phyloP scores from a whole-genome alignment of 2,113 vertebrate species.

The Macquaria ambigua region DNA sequence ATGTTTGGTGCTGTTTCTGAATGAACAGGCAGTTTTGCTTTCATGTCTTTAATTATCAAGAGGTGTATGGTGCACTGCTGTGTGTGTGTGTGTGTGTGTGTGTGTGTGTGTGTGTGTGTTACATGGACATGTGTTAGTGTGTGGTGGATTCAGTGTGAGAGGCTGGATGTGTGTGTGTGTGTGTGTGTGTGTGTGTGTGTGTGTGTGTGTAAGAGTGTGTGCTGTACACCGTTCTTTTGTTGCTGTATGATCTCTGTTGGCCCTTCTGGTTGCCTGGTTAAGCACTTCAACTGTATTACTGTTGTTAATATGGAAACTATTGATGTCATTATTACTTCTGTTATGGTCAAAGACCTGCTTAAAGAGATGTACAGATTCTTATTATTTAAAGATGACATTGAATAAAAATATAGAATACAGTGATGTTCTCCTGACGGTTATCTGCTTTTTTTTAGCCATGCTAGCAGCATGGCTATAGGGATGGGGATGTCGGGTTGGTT shows the following conservation, averaged over 20 bases:
- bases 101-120: slow-evolving; percentile 31
- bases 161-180: not conserved
- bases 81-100: too few relatives aligned
- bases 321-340: slow-evolving; percentile 73
- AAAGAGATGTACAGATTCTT: slow-evolving; percentile 80
- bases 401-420: slow-evolving; percentile 80
- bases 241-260: slow-evolving; percentile 64
- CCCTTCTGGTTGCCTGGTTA: slow-evolving; percentile 63
- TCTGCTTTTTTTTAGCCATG: not conserved
- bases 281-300: slow-evolving; percentile 81
- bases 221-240: slow-evolving; percentile 58
- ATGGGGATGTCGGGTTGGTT: too few relatives aligned
- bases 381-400: slow-evolving; percentile 81
- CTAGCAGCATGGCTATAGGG: not conserved
- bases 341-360: slow-evolving; percentile 73
- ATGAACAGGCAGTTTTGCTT: slow-evolving; percentile 72
- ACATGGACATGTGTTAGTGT: not conserved
- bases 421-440: not conserved
- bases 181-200: not conserved
- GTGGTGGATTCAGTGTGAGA: slow-evolving; percentile 10
- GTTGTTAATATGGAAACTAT: slow-evolving; percentile 69
- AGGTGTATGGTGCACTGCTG: slow-evolving; percentile 56
- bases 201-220: slow-evolving; percentile 14
- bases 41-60: slow-evolving; percentile 67
- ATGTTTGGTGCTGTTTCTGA: slow-evolving; percentile 75